Conservation (phyloP, 2,888 invertebrate species). For the Idaea dimidiata region DNA sequence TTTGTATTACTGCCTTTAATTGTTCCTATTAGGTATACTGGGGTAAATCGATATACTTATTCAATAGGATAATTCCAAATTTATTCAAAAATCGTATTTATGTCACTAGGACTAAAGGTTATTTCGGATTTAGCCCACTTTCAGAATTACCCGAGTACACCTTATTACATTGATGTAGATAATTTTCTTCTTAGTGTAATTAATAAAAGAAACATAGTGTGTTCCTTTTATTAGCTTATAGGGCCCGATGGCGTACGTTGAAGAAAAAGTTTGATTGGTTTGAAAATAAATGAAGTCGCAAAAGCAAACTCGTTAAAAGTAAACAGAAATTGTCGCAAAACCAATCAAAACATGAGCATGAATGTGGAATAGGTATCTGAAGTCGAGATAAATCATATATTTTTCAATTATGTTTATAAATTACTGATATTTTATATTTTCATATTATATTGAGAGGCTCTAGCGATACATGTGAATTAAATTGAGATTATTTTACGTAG, state of each 20-base stretch:
- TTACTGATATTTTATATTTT: background rate
- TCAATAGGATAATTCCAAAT: no score
- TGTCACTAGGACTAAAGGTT: no score
- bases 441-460: background rate
- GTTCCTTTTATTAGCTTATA: background rate
- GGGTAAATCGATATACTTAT: no score
- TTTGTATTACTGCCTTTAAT: background rate
- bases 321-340: constrained; percentile 68
- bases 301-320: constrained; percentile 76
- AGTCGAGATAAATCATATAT: background rate
- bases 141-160: no score
- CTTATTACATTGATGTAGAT: background rate
- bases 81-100: no score
- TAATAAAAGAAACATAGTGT: no score
- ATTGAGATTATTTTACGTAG: no score
- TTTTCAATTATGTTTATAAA: background rate
- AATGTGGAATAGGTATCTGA: background rate
- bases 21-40: no score
- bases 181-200: background rate
- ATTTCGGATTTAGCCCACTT: no score
- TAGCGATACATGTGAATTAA: no score
- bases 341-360: constrained; percentile 59
- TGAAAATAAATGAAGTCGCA: constrained; percentile 62
- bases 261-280: constrained; percentile 75
- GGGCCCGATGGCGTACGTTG: background rate